These are phyloP conservation scores for Muricea muricata DNA, from an alignment of 92 coral and sea anemone species.

Conservation along the genomic window DNA sequence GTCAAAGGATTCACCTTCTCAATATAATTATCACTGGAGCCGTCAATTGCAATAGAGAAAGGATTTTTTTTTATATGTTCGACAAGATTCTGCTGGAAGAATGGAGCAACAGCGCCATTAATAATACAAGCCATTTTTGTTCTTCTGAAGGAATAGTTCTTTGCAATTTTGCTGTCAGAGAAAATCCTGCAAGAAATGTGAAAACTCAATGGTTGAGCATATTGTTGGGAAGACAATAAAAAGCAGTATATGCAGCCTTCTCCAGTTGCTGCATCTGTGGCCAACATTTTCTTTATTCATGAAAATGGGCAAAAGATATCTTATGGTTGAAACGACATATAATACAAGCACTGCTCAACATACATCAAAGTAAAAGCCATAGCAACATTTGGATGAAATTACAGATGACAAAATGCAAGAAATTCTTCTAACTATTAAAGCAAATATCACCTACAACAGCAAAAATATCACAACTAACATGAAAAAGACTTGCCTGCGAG, in stretches of 20 bases:
- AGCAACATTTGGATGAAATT: neutral
- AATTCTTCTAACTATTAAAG: neutral
- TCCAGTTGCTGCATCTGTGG: neutral
- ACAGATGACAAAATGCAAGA: neutral
- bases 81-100: no score
- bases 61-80: no score
- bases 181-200: neutral
- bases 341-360: neutral
- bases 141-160: no score
- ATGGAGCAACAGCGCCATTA: no score
- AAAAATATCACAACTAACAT: neutral
- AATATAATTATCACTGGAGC: no score
- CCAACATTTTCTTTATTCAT: neutral
- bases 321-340: slow-evolving; percentile 3
- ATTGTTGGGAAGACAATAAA: neutral
- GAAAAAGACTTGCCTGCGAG: no score
- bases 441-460: neutral
- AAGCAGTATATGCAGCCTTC: neutral
- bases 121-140: no score
- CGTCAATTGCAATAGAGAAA: no score
- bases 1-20: no score
- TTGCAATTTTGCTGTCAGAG: no score
- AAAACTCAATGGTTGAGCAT: neutral
- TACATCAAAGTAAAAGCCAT: neutral
- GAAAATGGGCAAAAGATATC: neutral